Conservation (phyloP, 2,113 vertebrate genomes). For the Stegostoma tigrinum region DNA sequence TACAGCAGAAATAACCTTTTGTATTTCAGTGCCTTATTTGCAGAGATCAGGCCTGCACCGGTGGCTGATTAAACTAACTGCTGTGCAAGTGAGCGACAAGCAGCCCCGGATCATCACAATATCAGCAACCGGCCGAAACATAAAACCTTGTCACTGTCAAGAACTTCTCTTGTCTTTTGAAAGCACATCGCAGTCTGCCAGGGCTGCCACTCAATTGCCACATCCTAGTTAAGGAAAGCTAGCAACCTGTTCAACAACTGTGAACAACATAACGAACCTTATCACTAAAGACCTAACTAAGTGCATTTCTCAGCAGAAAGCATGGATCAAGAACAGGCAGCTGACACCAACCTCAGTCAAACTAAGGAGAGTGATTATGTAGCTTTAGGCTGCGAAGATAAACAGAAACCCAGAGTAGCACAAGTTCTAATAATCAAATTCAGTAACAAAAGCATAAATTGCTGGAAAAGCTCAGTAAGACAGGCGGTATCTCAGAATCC, state of each 20-base stretch:
- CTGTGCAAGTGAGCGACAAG: background rate
- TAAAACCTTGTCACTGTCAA: background rate
- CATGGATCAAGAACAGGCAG: background rate
- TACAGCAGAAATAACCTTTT: background rate
- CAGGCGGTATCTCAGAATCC: no score
- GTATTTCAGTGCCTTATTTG: background rate
- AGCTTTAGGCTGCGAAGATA: no score
- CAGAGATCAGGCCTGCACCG: background rate
- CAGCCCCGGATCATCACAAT: background rate
- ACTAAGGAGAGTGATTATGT: background rate
- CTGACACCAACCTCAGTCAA: background rate
- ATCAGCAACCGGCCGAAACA: background rate
- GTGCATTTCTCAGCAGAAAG: background rate
- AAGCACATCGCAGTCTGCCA: background rate
- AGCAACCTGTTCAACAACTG: background rate
- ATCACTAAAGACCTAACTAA: background rate
- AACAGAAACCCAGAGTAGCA: no score
- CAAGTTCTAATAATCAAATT: no score
- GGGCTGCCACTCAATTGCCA: background rate
- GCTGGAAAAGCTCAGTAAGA: no score
- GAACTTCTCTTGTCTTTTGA: background rate
- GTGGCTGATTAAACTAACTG: background rate
- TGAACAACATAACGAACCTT: background rate
- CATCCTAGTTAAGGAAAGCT: background rate
- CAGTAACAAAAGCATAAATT: no score